Evolutionary conservation across 2,888 invertebrate species (phyloP).

Genomic region (Emmelina monodactyla): DNA sequence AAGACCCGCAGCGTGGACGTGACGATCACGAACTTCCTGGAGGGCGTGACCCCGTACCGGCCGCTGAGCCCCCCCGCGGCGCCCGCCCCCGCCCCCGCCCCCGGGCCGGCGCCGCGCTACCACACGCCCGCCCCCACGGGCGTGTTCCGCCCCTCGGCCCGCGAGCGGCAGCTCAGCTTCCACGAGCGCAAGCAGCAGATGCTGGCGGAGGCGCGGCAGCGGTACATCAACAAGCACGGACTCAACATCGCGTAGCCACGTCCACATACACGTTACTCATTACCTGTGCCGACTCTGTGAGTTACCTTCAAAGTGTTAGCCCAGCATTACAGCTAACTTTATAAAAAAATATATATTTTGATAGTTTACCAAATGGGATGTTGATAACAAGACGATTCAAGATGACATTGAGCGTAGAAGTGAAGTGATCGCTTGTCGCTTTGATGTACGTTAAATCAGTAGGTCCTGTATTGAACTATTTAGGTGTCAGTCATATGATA

Average conservation of each 20-base stretch:
- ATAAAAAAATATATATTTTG: too few species aligned
- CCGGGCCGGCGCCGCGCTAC: slow-evolving; percentile 22
- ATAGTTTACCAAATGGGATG: too few species aligned
- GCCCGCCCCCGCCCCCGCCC: slow-evolving; percentile 13
- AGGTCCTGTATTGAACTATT: too few species aligned
- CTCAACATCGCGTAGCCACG: slow-evolving; percentile 15
- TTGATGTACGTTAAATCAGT: too few species aligned
- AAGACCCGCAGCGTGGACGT: slow-evolving; percentile 78
- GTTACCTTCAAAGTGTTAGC: too few species aligned
- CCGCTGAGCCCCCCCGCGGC: slow-evolving; percentile 28
- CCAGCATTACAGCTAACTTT: too few species aligned
- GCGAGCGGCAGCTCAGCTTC: slow-evolving; percentile 75
- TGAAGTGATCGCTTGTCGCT: too few species aligned
- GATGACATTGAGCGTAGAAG: too few species aligned
- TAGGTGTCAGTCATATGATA: too few species aligned
- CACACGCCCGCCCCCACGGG: slow-evolving; percentile 35
- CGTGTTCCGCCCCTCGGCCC: slow-evolving; percentile 62
- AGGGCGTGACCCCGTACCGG: slow-evolving; percentile 73
- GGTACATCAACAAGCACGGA: slow-evolving; percentile 81
- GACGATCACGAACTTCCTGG: slow-evolving; percentile 82
- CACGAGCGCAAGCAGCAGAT: slow-evolving; percentile 81
- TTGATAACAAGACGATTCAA: too few species aligned
- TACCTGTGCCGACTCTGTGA: too few species aligned
- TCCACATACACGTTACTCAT: too few species aligned
- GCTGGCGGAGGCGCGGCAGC: slow-evolving; percentile 77